Evolutionary conservation across 2,888 invertebrate genomes (phyloP), one percentile per base, ranked within the genome.

Genomic region (Oeneis ivallda): DNA sequence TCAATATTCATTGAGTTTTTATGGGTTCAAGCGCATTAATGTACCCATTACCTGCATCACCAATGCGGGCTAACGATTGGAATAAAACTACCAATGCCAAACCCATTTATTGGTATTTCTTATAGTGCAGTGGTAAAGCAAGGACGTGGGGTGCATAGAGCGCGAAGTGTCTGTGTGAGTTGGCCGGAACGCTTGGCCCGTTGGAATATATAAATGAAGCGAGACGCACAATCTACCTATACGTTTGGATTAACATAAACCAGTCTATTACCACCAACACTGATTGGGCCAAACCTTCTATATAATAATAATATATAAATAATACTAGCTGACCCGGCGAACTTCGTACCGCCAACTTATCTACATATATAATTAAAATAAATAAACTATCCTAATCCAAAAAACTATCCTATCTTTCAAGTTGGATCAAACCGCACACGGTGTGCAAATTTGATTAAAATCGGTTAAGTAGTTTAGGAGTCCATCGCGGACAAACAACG

Each of bases 131-230:
- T 47, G 41, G 47, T 47, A 41, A 41, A 32, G 47, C 64, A 70
- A 70, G 71, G 70, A 65, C 72, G 50, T 37, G 57, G 57, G 59
- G 63, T 43, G 68, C 69, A 71, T 19, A 19, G 57, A 70, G 66
- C 68, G 67, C 68, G 66, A 70, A 65, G 62, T 64, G 67, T 62
- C 64, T 58, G 54, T 68, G 70, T 60, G 62, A 64, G 62, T 61
- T 69, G 70, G 68, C 68, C 68, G 70, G 67, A 72, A 72, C 67
- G 50, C 57, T 59, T 52, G 43, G 62, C 47, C 60, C 39, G 62
- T 45, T 47, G 37, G 45, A 62, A 49, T 39, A 49, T 39, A 64
- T 59, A 32, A 41, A 57, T 50, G 41, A 50, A 43, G 64, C 62
- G 60, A 37, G 53, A 54, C 39, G 45, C n/a, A 3, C 49, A 6